phyloP scores from a whole-genome alignment of 1,140 invertebrate species.

The Habropoda laboriosa region DNA sequence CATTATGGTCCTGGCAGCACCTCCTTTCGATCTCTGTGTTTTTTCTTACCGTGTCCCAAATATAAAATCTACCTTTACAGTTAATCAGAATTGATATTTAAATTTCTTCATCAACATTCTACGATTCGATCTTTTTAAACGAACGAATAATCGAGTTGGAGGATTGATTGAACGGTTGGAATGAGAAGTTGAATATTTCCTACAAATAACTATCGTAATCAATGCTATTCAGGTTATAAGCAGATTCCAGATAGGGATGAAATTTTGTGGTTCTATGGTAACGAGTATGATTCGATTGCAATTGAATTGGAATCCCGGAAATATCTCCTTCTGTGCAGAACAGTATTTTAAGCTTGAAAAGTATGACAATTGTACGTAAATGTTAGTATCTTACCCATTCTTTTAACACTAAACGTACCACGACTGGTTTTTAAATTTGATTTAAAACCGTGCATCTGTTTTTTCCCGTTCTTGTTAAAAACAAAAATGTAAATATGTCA shows the following conservation, averaged over 20 bases:
- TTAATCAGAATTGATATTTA: too few species aligned
- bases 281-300: too few species aligned
- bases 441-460: too few species aligned
- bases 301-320: not conserved
- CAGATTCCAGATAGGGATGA: not conserved
- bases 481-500: too few species aligned
- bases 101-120: too few species aligned
- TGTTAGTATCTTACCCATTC: too few species aligned
- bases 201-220: not conserved
- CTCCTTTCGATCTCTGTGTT: not conserved
- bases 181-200: not conserved
- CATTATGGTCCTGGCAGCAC: not conserved
- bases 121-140: too few species aligned
- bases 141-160: not conserved
- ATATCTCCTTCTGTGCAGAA: not conserved
- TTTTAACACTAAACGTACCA: too few species aligned
- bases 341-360: not conserved
- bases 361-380: not conserved
- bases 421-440: too few species aligned
- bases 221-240: not conserved
- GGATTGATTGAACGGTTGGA: not conserved
- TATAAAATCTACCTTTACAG: too few species aligned
- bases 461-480: too few species aligned
- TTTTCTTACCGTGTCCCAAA: not conserved
- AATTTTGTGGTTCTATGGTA: not conserved